phyloP scores from a whole-genome alignment of 2,888 invertebrate species.

The Gryllus longicercus region DNA sequence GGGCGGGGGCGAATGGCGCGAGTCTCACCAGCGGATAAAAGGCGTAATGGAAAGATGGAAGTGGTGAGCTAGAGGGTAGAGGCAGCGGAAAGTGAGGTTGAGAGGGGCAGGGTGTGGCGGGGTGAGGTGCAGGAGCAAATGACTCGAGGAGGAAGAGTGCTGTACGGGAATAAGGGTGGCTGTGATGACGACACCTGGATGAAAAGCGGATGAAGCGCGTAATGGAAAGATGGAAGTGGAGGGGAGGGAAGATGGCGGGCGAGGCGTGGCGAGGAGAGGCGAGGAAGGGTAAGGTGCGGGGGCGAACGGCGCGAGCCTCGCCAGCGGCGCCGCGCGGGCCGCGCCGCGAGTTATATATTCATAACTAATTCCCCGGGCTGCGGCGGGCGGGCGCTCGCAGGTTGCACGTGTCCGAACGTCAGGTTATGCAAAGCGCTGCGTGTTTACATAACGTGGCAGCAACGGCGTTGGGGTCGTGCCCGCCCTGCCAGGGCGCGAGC shows the following conservation, averaged over 20 bases:
- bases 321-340: not conserved
- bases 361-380: not conserved
- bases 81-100: too few relatives aligned
- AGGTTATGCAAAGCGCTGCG: constrained; percentile 17
- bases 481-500: not conserved
- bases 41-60: too few relatives aligned
- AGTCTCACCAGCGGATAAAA: not conserved
- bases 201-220: not conserved
- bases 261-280: not conserved
- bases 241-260: not conserved
- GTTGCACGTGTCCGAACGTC: constrained; percentile 17
- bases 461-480: constrained; percentile 6
- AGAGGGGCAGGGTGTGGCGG: too few relatives aligned
- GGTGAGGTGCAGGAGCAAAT: not conserved
- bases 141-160: not conserved
- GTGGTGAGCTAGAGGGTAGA: too few relatives aligned
- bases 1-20: not conserved
- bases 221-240: not conserved
- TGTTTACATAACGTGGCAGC: constrained; percentile 17
- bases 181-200: too few relatives aligned
- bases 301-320: not conserved
- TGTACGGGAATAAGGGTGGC: too few relatives aligned
- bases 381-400: not conserved
- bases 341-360: not conserved
- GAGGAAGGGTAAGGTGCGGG: not conserved